Evolutionary conservation across 2,888 invertebrate species (phyloP).

Genomic region (Chorisops tibialis): DNA sequence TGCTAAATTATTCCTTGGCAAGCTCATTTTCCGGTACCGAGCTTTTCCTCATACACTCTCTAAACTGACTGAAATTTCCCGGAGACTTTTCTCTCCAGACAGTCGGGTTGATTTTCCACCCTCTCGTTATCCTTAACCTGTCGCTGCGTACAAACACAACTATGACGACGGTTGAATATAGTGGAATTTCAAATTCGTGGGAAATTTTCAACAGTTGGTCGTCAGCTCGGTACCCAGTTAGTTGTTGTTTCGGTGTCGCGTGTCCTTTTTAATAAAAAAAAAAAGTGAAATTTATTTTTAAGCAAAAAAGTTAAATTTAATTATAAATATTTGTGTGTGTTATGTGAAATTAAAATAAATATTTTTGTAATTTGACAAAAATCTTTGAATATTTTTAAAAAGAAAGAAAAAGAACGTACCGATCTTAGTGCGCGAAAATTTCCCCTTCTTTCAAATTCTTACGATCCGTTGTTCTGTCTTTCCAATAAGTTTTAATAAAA

Average conservation of each 20-base stretch:
- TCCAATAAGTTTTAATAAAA: background rate
- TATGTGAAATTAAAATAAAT: background rate
- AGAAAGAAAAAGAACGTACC: no score
- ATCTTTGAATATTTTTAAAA: no score
- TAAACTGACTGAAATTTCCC: no score
- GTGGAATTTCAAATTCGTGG: conserved; percentile 1
- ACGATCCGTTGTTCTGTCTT: background rate
- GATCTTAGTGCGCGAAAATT: background rate
- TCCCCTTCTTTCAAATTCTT: background rate
- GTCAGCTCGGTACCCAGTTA: conserved; percentile 36
- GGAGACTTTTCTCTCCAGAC: background rate
- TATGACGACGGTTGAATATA: background rate
- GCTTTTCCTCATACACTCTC: background rate
- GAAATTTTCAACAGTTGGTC: conserved; percentile 49
- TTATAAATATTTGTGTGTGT: no score
- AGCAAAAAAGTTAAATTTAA: background rate
- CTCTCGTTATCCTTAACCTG: no score
- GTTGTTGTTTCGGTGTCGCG: conserved; percentile 25
- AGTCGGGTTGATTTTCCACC: no score
- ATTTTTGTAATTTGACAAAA: background rate
- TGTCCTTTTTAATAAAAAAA: conserved; percentile 9
- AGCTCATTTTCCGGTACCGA: no score
- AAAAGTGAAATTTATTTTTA: background rate
- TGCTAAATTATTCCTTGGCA: no score
- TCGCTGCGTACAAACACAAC: no score